Evolutionary conservation across 2,797 vertebrate genomes (phyloP).

Genomic region (Ctenosaura bakeri): DNA sequence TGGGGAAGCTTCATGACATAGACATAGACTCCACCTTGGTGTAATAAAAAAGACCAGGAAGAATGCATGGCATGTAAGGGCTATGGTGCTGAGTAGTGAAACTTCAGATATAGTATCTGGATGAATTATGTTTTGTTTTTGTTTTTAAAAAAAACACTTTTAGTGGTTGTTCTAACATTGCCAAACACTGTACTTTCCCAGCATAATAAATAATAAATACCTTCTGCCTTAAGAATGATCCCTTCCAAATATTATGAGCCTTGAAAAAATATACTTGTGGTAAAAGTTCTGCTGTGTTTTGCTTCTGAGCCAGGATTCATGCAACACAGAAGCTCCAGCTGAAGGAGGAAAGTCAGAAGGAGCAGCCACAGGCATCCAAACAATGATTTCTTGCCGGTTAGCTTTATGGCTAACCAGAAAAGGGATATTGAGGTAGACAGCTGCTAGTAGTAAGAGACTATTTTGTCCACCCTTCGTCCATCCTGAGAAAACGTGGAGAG

Average conservation of each 20-base stretch:
- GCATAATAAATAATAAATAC: slow-evolving; percentile 26
- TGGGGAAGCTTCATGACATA: no score
- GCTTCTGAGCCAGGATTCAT: slow-evolving; percentile 12
- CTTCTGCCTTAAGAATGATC: slow-evolving; percentile 3
- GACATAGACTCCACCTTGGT: background rate
- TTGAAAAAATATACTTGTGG: slow-evolving; percentile 31
- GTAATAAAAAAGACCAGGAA: background rate
- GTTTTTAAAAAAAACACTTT: background rate
- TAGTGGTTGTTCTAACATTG: slow-evolving; percentile 5
- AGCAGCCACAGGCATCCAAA: slow-evolving; percentile 22
- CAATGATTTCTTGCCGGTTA: slow-evolving; percentile 19
- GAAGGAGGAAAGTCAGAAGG: background rate
- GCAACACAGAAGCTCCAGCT: slow-evolving; percentile 23
- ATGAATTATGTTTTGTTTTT: background rate
- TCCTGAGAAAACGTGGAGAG: no score
- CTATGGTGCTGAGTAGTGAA: background rate
- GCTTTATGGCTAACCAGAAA: slow-evolving; percentile 7
- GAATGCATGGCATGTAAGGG: background rate
- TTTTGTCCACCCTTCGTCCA: no score
- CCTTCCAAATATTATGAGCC: slow-evolving; percentile 8
- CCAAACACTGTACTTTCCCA: slow-evolving; percentile 11
- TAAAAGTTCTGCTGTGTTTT: slow-evolving; percentile 1
- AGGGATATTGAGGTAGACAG: background rate
- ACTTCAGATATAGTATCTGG: background rate
- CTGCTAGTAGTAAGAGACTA: no score